Evolutionary conservation across 2,888 invertebrate genomes (phyloP), one percentile per base, ranked within the genome.

Genomic region (Parascotia fuliginaria): DNA sequence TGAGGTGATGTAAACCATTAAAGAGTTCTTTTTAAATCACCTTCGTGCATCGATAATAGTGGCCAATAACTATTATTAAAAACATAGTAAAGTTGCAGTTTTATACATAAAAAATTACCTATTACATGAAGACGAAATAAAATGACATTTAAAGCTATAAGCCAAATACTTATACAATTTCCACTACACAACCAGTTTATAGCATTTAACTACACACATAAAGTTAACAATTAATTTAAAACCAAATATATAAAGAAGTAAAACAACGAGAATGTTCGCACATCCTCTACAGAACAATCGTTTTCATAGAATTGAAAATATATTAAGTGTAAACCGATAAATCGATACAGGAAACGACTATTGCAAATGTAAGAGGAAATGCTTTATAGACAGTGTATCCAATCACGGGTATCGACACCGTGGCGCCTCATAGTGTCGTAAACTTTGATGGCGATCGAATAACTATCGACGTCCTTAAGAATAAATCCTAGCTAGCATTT

Each of bases 381-480:
- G 76, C 75, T 75, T 51, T 69, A 63, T 64, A 72, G 61, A 73
- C 74, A 73, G 75, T 77, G 76, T 79, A 80, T 82, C 77, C 83
- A 85, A 87, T 87, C 81, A 78, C 55, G 69, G 70, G 61, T 70
- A 75, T 79, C 81, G 83, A 77, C 84, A 70, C 65, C 55, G 62
- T 70, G 88, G 88, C 89, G 90, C 86, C 87, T 75, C 74, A 63
- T 65, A 59, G 61, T 74, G 75, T 84, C 85, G 83, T 90, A 83
- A 89, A 90, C 70, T 85, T 87, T 86, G 83, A 88, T 86, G 75
- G 85, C 79, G 74, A 76, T 77, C 77, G 76, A 84, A 79, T 79
- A 73, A 69, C 69, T 61, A 63, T 60, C 60, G 60, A 63, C 59
- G 54, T 58, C 46, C 43, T 55, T 24, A 51, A 48, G 46, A 53